These are phyloP conservation scores for Xenentodon cancila DNA, from an alignment of 2,797 vertebrate genomes.

Conservation along the genomic window DNA sequence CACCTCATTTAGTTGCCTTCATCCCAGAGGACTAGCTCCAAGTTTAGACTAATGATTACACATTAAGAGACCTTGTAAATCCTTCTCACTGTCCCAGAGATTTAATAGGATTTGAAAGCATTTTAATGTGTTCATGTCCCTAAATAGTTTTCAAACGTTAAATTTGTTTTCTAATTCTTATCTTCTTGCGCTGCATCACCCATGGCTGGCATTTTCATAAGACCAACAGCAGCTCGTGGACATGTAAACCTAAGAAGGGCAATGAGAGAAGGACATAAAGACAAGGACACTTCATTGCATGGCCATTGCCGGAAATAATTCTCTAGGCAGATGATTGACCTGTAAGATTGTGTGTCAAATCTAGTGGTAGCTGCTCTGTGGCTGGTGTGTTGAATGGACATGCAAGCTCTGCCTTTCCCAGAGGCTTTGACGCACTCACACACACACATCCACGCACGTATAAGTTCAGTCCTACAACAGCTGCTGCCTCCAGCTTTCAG, in stretches of 20 bases:
- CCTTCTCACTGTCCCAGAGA: slow-evolving; percentile 13
- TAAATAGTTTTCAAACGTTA: slow-evolving; percentile 2
- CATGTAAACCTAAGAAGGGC: slow-evolving; percentile 3
- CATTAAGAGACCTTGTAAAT: slow-evolving; percentile 33
- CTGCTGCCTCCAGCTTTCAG: slow-evolving; percentile 63
- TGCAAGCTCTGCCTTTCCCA: slow-evolving; percentile 57
- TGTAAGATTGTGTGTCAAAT: slow-evolving; percentile 45
- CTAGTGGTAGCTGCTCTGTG: slow-evolving; percentile 47
- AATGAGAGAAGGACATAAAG: slow-evolving; percentile 9
- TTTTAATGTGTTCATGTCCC: neutral
- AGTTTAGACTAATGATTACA: slow-evolving; percentile 22
- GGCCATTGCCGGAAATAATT: slow-evolving; percentile 24
- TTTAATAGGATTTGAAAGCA: slow-evolving; percentile 32
- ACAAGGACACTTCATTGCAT: slow-evolving; percentile 8
- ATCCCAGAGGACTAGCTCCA: slow-evolving; percentile 10
- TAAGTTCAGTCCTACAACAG: slow-evolving; percentile 67
- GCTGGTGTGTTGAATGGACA: slow-evolving; percentile 71
- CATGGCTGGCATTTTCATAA: slow-evolving; percentile 23
- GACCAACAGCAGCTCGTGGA: slow-evolving; percentile 26
- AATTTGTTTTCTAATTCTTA: slow-evolving; percentile 19
- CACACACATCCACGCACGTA: slow-evolving; percentile 42
- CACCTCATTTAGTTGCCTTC: slow-evolving; percentile 28
- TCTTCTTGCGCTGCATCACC: slow-evolving; percentile 13
- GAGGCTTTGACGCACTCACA: slow-evolving; percentile 44
- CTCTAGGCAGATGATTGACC: slow-evolving; percentile 48